Conservation (phyloP, 2,888 invertebrate genomes). For the Tupiocoris notatus region DNA sequence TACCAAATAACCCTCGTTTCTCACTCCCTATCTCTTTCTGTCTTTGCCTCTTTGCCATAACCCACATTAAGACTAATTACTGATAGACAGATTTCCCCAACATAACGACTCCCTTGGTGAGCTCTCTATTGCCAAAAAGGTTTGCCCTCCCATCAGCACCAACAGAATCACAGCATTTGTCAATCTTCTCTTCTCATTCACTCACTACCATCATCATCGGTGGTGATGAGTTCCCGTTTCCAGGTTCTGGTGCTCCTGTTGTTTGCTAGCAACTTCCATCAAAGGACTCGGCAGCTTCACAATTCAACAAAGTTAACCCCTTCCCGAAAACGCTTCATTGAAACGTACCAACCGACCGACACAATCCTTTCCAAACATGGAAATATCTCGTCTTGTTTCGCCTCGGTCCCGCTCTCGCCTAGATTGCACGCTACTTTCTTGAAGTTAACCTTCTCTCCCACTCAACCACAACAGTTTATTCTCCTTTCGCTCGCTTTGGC, state of each 20-base stretch:
- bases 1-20: conserved; percentile 3
- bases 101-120: conserved; percentile 2
- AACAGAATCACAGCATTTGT: neutral
- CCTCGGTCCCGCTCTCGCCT: no score
- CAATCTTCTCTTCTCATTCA: neutral
- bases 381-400: neutral
- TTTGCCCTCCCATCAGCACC: neutral
- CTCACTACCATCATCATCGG: neutral
- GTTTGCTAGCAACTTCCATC: conserved; percentile 33
- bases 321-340: neutral
- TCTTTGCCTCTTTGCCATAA: neutral
- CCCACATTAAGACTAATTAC: conserved; percentile 40
- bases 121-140: neutral
- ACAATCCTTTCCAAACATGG: neutral
- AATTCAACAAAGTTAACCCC: neutral
- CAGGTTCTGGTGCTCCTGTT: conserved; percentile 13
- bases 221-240: neutral
- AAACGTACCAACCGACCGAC: neutral
- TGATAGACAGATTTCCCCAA: conserved; percentile 27
- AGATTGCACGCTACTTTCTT: no score
- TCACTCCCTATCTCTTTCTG: no score
- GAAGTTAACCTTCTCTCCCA: no score
- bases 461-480: no score
- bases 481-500: no score
- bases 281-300: conserved; percentile 1